phyloP scores from a whole-genome alignment of 2,797 vertebrate species.

The Acanthornis magna region DNA sequence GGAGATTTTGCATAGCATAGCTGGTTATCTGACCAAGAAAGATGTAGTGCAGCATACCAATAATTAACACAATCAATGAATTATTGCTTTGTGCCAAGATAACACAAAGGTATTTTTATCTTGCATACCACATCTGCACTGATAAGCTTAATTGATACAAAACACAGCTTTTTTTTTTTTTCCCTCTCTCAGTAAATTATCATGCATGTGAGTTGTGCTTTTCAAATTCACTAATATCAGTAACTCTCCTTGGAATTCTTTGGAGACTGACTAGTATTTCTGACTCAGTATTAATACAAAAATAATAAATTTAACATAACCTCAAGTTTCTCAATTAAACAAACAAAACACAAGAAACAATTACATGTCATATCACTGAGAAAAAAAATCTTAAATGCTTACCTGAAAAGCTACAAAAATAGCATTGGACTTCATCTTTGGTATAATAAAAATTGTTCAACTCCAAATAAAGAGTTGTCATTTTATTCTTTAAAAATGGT shows the following conservation, averaged over 20 bases:
- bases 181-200: neutral
- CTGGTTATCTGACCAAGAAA: neutral
- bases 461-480: neutral
- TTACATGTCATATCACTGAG: neutral
- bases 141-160: conserved; percentile 45
- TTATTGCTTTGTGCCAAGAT: conserved; percentile 20
- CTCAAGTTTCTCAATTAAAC: neutral
- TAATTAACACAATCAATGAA: conserved; percentile 18
- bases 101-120: conserved; percentile 23
- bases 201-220: neutral
- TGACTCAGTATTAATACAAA: neutral
- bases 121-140: conserved; percentile 30
- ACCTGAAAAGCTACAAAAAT: neutral
- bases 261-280: neutral
- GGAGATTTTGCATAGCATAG: neutral
- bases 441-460: neutral
- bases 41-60: neutral
- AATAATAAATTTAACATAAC: neutral
- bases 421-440: neutral
- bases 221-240: neutral
- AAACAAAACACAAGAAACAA: neutral
- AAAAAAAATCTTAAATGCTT: neutral
- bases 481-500: neutral
- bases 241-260: neutral
- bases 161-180: neutral